These are phyloP conservation scores for Muntiacus muntjak DNA, from an alignment of 2,113 vertebrate genomes.

Conservation along the genomic window DNA sequence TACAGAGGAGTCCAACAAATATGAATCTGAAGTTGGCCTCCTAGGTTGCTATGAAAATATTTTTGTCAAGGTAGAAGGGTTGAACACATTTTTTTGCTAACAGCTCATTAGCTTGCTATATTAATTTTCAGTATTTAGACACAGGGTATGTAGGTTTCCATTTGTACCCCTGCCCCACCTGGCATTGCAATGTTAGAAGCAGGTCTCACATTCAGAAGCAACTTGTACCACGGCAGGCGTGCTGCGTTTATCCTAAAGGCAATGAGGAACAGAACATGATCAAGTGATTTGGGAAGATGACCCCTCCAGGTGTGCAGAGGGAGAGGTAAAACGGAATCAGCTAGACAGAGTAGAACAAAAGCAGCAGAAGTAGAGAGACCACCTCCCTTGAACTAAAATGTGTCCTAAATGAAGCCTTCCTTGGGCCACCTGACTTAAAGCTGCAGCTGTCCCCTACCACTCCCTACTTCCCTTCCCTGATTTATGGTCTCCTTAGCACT, in stretches of 20 bases:
- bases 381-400: background rate
- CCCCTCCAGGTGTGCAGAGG: background rate
- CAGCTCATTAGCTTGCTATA: background rate
- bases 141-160: background rate
- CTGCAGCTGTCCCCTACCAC: background rate
- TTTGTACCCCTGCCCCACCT: background rate
- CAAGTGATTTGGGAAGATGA: background rate
- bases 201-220: background rate
- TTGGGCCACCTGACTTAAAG: background rate
- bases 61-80: background rate
- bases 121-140: constrained; percentile 2
- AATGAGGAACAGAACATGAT: background rate
- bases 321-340: background rate
- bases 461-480: background rate
- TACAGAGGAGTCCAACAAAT: background rate
- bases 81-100: background rate
- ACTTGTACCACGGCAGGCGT: too few species aligned
- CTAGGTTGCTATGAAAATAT: background rate
- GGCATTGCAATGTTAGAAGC: background rate
- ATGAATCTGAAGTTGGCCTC: background rate
- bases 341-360: background rate
- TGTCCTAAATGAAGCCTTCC: background rate
- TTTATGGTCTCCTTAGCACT: background rate
- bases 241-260: background rate
- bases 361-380: background rate